These are phyloP conservation scores for Oxyruncus cristatus DNA, from an alignment of 2,113 vertebrate species.

Conservation along the genomic window DNA sequence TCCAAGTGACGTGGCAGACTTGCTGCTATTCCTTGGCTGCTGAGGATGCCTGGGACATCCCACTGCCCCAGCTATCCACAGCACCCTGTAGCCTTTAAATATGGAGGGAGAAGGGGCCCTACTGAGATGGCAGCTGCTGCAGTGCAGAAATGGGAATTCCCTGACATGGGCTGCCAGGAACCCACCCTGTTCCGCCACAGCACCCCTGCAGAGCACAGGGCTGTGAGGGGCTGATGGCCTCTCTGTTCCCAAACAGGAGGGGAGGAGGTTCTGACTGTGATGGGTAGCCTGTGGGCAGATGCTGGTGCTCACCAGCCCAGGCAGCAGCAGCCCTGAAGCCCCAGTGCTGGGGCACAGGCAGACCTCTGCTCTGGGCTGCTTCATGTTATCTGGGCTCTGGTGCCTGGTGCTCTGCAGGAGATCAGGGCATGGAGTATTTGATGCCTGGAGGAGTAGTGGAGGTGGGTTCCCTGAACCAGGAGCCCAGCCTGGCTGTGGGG, in stretches of 20 bases:
- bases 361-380: background rate
- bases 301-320: background rate
- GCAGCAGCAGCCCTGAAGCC: background rate
- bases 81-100: background rate
- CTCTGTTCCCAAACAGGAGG: background rate
- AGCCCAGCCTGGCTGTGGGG: background rate
- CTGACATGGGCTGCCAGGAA: background rate
- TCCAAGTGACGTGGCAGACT: background rate
- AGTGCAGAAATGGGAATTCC: background rate
- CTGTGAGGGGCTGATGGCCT: background rate
- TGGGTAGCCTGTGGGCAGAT: background rate
- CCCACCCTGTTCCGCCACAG: background rate
- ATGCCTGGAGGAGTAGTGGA: background rate
- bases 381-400: fast-evolving
- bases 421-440: background rate
- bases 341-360: fast-evolving
- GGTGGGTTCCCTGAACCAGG: background rate
- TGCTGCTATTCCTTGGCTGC: background rate
- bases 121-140: background rate
- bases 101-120: background rate
- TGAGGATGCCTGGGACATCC: background rate
- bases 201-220: background rate
- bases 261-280: background rate
- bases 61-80: fast-evolving
- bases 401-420: background rate